phyloP scores from a whole-genome alignment of 2,888 invertebrate species.

The Tanytarsus gracilentus region DNA sequence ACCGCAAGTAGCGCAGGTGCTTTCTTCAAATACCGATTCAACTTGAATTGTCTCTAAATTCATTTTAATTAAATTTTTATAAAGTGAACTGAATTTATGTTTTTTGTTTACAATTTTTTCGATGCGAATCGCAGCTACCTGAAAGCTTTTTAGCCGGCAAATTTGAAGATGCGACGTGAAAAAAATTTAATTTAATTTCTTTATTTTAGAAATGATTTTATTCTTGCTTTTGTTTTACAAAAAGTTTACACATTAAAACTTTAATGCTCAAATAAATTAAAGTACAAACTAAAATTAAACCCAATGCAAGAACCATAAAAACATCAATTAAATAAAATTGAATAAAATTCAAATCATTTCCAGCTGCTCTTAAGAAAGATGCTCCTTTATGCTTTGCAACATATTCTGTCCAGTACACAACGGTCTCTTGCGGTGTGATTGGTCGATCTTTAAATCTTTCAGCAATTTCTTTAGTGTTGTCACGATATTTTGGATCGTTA shows the following conservation, averaged over 20 bases:
- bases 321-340: conserved; percentile 36
- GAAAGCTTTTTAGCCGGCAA: too few species aligned
- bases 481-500: conserved; percentile 8
- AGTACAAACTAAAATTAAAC: conserved; percentile 18
- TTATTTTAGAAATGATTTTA: too few species aligned
- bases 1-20: neutral
- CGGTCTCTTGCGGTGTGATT: conserved; percentile 35
- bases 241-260: too few species aligned
- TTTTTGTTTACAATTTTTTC: neutral
- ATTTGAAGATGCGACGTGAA: too few species aligned
- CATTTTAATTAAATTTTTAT: neutral
- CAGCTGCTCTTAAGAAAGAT: conserved; percentile 36
- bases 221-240: too few species aligned
- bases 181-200: too few species aligned
- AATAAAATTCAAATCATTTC: conserved; percentile 36
- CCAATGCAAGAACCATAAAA: conserved; percentile 33
- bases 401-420: conserved; percentile 41
- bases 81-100: too few species aligned
- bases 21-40: neutral
- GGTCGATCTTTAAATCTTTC: conserved; percentile 38
- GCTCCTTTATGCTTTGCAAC: conserved; percentile 38
- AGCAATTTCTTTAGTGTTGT: conserved; percentile 33
- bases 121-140: neutral
- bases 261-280: too few species aligned
- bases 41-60: neutral